Percentiles rank a stretch among this genome's conserved stretches.
Conservation (phyloP, 1,140 invertebrate genomes). For the Procambarus virginalis region DNA sequence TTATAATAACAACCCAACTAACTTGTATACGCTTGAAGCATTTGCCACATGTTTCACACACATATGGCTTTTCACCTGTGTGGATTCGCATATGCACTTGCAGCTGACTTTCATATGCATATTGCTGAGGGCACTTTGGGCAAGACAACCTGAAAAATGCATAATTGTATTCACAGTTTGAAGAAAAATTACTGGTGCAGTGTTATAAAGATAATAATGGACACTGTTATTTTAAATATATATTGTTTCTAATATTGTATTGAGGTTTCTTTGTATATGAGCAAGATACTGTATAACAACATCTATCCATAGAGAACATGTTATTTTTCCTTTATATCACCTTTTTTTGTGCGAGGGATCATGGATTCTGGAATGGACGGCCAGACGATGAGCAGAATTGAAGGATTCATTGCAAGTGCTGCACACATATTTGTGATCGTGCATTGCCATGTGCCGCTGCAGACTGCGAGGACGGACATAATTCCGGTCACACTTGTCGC, state of each 20-base stretch:
- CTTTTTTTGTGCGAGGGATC: constrained; percentile 19
- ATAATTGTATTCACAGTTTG: neutral
- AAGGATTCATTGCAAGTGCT: constrained; percentile 29
- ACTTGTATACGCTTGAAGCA: constrained; percentile 55
- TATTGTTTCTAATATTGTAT: too few species aligned
- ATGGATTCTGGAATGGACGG: constrained; percentile 25
- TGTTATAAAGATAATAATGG: too few species aligned
- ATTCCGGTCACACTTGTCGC: constrained; percentile 22
- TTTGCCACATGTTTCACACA: constrained; percentile 55
- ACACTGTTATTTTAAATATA: too few species aligned
- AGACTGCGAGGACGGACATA: constrained; percentile 26
- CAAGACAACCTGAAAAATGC: constrained; percentile 30
- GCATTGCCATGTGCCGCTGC: constrained; percentile 37
- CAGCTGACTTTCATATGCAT: constrained; percentile 48
- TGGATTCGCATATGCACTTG: constrained; percentile 50
- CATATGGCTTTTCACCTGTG: constrained; percentile 51
- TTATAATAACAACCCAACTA: neutral
- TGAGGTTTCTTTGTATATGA: too few species aligned
- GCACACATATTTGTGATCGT: constrained; percentile 33
- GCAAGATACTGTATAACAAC: too few species aligned
- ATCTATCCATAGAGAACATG: too few species aligned
- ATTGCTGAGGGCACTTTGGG: constrained; percentile 35
- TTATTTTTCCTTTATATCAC: neutral
- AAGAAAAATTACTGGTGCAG: neutral
- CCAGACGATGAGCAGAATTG: constrained; percentile 16